These are phyloP conservation scores for Pygocentrus nattereri DNA, from an alignment of 2,797 vertebrate species.

Conservation along the genomic window DNA sequence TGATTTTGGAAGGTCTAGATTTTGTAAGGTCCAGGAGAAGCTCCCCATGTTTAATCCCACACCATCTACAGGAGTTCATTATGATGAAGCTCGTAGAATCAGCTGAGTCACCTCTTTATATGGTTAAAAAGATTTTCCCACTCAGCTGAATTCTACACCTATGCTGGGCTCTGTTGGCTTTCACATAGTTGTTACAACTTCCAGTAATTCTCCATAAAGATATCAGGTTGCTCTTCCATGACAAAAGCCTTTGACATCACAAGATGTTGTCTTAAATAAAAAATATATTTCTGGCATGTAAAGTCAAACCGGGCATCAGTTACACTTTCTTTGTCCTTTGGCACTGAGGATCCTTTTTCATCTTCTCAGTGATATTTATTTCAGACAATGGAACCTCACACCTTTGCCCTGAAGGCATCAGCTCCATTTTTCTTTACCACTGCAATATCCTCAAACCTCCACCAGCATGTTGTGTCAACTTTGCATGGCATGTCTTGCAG, in stretches of 20 bases:
- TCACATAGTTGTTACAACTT: neutral
- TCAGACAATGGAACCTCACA: neutral
- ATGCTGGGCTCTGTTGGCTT: neutral
- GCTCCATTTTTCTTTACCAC: slow-evolving; percentile 56
- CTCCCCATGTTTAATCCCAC: too few relatives aligned
- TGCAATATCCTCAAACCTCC: slow-evolving; percentile 63
- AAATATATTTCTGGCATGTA: too few relatives aligned
- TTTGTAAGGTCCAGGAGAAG: too few relatives aligned
- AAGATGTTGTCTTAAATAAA: too few relatives aligned
- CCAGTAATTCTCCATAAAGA: neutral
- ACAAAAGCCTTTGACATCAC: neutral
- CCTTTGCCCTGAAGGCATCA: neutral
- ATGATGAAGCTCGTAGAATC: too few relatives aligned
- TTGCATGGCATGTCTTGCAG: slow-evolving; percentile 46
- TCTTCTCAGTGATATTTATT: neutral
- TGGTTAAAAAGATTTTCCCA: too few relatives aligned
- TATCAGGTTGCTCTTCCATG: neutral
- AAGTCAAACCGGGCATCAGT: too few relatives aligned
- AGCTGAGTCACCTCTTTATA: too few relatives aligned
- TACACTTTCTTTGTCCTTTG: too few relatives aligned
- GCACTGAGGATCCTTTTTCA: neutral
- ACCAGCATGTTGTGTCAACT: slow-evolving; percentile 81
- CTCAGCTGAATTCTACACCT: neutral
- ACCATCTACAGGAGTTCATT: too few relatives aligned
- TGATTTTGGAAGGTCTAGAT: neutral